A percentile compares a stretch with the other conserved stretches of the same genome.
phyloP scores from a whole-genome alignment of 1,140 invertebrate genomes.

The Atta texana region DNA sequence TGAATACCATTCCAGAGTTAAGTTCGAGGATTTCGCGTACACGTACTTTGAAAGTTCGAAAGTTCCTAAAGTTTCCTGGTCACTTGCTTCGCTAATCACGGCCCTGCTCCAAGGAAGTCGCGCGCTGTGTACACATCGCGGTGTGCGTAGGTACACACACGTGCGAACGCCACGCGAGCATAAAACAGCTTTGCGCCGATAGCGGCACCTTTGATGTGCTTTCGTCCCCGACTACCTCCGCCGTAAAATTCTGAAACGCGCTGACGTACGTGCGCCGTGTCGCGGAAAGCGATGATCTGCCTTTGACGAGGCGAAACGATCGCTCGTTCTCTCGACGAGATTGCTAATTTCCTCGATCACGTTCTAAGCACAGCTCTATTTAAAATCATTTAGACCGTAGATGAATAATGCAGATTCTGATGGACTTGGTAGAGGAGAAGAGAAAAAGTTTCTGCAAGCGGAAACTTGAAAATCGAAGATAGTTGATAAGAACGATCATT shows the following conservation, averaged over 20 bases:
- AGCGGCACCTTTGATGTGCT: constrained; percentile 81
- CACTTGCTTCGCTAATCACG: constrained; percentile 19
- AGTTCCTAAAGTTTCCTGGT: neutral
- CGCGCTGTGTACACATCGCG: constrained; percentile 43
- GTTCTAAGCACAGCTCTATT: constrained; percentile 13
- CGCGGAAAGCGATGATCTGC: constrained; percentile 65
- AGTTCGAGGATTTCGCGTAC: neutral
- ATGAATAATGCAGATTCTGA: constrained; percentile 30
- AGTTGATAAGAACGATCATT: neutral
- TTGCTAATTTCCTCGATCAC: constrained; percentile 55
- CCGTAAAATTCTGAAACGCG: constrained; percentile 79
- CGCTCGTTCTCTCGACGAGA: constrained; percentile 26
- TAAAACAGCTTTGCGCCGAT: constrained; percentile 81
- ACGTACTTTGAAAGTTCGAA: neutral
- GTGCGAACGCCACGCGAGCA: constrained; percentile 74
- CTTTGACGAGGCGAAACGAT: constrained; percentile 59
- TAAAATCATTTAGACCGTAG: neutral
- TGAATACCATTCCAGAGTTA: no score
- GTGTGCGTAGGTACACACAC: constrained; percentile 63
- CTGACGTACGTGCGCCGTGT: constrained; percentile 72
- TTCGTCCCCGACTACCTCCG: constrained; percentile 71
- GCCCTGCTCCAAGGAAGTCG: constrained; percentile 47
- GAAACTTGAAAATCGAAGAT: neutral
- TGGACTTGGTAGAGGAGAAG: neutral
- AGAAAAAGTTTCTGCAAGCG: neutral